phyloP scores from a whole-genome alignment of 1,140 invertebrate genomes.

The Vanessa tameamea region DNA sequence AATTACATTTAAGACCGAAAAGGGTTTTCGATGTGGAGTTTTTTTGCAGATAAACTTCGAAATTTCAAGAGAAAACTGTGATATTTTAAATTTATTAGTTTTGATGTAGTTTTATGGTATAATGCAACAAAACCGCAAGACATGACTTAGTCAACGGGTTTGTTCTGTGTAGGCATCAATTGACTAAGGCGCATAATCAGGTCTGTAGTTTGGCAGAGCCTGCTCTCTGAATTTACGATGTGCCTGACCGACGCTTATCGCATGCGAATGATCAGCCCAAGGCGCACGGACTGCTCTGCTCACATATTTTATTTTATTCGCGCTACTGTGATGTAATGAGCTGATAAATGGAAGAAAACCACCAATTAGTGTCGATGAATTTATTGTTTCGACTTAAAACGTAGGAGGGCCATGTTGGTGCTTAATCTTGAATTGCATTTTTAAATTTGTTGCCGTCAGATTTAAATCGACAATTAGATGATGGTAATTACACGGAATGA shows the following conservation, averaged over 20 bases:
- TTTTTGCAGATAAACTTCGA: too few relatives aligned
- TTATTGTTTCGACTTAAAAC: slow-evolving; percentile 81
- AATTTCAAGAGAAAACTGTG: too few relatives aligned
- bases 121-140: not conserved
- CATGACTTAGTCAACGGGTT: not conserved
- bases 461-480: slow-evolving; percentile 73
- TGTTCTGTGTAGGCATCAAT: slow-evolving; percentile 45
- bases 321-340: slow-evolving; percentile 81
- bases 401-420: slow-evolving; percentile 73
- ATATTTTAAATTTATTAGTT: not conserved
- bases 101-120: not conserved
- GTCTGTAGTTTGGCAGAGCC: slow-evolving; percentile 73
- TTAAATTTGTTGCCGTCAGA: slow-evolving; percentile 63
- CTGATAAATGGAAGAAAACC: slow-evolving; percentile 80
- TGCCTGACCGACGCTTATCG: slow-evolving; percentile 78
- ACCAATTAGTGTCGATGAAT: slow-evolving; percentile 81
- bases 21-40: too few relatives aligned
- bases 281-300: slow-evolving; percentile 72
- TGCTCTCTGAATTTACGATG: slow-evolving; percentile 79
- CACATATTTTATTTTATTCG: slow-evolving; percentile 81
- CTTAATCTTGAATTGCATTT: slow-evolving; percentile 76
- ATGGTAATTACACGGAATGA: slow-evolving; percentile 62
- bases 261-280: slow-evolving; percentile 78
- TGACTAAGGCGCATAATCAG: slow-evolving; percentile 78
- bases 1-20: too few relatives aligned